Base-by-base conservation (phyloP, 1,140 invertebrate species). In the Drosophila willistoni region DNA sequence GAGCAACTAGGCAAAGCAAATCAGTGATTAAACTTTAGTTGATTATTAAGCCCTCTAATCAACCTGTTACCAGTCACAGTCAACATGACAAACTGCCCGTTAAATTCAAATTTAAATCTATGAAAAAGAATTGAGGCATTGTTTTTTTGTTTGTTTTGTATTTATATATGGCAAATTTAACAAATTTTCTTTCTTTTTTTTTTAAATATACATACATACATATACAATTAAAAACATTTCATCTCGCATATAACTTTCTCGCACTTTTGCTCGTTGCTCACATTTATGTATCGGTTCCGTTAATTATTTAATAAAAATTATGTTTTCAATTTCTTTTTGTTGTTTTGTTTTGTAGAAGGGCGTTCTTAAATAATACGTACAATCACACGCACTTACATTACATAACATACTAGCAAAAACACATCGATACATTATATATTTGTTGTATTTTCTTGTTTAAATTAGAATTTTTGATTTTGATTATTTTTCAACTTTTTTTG, bases 111-210 rank as follows among this genome's bases (percentile, higher is more conserved):
- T 9, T 36, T 1, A 14, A 57, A 34, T n/a, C 7, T 6, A 22
- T 34, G 54, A 13, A 34, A 1, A 33, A 19, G 9, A 19, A 12
- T 10, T 17, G 12, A 39, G 5, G 36, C 0, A 4, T 13, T 39
- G 10, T 7, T 51, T 39, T 3, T 54, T 54, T 64, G 9, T 19
- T 54, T 64, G 47, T 64, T 78, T 71, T 77, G 68, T 78, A 78
- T 77, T 78, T 72, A 78, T 87, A 87, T 89, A 87, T 87, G 83
- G 83, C 83, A 87, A 87, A 87, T 87, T 87, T 87, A 87, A 87
- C 83, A 87, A 87, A 79, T 83, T 89, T 77, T 85, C 41, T 66
- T 86, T 51, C 17, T 47, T 47, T 64, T 71, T 71, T 73, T 77
- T 83, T 69, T 73, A 82, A 87, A 79, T 84, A 87, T 83, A 84